Base-by-base conservation (phyloP, 2,113 vertebrate species). In the Eleginops maclovinus region DNA sequence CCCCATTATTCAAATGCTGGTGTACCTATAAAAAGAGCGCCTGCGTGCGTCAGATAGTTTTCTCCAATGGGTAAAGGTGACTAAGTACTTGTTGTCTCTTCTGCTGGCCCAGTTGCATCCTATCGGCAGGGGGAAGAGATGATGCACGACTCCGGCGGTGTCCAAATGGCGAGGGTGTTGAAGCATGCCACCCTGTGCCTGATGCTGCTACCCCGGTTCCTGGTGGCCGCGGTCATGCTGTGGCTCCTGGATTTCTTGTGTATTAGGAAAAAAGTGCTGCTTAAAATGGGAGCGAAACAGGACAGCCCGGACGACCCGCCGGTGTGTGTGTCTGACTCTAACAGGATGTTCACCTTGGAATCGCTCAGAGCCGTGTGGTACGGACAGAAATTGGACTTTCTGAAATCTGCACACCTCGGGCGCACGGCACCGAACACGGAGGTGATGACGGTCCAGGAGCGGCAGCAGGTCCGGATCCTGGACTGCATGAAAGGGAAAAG, bases 231-330 rank as follows among this genome's bases (percentile, higher is more conserved):
- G 61, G 91, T 96, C 93, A 96, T 97, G 96, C 96, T 99, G 51
- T 99, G 97, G 96, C 94, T 99, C 12, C 94, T 99, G 83, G 98
- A 99, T 88, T 98, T 99, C 91, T 91, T 97, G 79, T 99, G 97
- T 93, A 97, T 99, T 78, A 89, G 98, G 47, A 96, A 95, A 92
- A 97, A 96, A 92, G 91, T 99, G 88, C 91, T 96, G 82, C 87
- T 93, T 87, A 94, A 94, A 83, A 94, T 95, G 93, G 92, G 94
- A 11, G 93, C 93, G 72, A 60, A 68, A 49, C 93, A 91, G 82
- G 75, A 87, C 69, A 77, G 93, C 82, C 93, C 95, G 43, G 97
- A 99, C 86, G 98, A 99, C 93, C 97, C 98, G 0, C 97, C 97
- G 17, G 92, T 99, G 86, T 96, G 96, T 93, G 96, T 99, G 81